Evolutionary conservation across 1,140 invertebrate species (phyloP).

Genomic region (Lethrus apterus): DNA sequence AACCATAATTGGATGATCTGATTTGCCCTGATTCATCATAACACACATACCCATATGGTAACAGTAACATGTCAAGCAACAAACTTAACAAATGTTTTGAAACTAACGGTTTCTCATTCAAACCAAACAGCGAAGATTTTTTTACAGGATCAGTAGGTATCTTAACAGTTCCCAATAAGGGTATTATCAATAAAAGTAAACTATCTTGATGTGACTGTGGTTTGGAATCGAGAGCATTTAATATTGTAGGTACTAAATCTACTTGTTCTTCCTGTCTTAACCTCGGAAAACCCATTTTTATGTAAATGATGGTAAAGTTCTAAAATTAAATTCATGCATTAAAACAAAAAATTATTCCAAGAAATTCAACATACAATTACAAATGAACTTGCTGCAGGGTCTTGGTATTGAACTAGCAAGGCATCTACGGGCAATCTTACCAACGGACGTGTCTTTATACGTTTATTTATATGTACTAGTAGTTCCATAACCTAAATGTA

Average conservation of each 20-base stretch:
- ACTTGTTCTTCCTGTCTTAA: slow-evolving; percentile 67
- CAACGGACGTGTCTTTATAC: slow-evolving; percentile 73
- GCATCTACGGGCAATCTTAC: slow-evolving; percentile 84
- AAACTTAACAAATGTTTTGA: slow-evolving; percentile 65
- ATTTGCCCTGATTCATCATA: too few species aligned
- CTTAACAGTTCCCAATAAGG: slow-evolving; percentile 62
- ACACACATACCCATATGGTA: slow-evolving; percentile 83
- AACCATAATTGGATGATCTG: too few species aligned
- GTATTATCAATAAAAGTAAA: slow-evolving; percentile 72
- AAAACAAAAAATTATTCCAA: not conserved
- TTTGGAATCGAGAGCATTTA: slow-evolving; percentile 74
- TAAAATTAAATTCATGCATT: slow-evolving; percentile 44
- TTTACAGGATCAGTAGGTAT: slow-evolving; percentile 58
- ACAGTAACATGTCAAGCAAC: slow-evolving; percentile 72
- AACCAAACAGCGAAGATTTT: slow-evolving; percentile 51
- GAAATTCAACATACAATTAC: slow-evolving; percentile 58
- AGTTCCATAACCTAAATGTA: slow-evolving; percentile 76
- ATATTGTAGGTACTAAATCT: slow-evolving; percentile 64
- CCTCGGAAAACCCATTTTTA: slow-evolving; percentile 84
- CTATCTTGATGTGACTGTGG: slow-evolving; percentile 80
- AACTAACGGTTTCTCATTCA: slow-evolving; percentile 58
- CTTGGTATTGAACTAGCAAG: slow-evolving; percentile 72
- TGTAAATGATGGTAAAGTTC: slow-evolving; percentile 93
- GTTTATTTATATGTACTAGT: slow-evolving; percentile 85
- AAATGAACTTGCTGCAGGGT: slow-evolving; percentile 71